Base-by-base conservation (phyloP, 2,888 invertebrate species). In the Poecilus cupreus region DNA sequence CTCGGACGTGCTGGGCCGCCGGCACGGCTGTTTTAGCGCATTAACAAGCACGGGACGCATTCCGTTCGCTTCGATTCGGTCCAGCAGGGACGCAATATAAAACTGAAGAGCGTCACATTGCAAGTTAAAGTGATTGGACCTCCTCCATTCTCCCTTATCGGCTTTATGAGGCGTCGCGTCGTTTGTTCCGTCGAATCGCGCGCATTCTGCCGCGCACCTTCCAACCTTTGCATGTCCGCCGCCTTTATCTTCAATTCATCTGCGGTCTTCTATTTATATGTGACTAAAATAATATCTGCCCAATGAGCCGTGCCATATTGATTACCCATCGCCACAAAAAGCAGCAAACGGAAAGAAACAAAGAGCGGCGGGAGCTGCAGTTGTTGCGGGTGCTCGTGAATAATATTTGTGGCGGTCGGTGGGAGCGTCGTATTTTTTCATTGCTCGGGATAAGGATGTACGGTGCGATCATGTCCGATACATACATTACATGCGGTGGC, bases 101-200 rank as follows among this genome's bases (percentile, higher is more conserved):
- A 82, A 79, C 74, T 79, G 82, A 82, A 82, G 72, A 82, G 82
- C 82, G 80, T 80, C 82, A 77, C 76, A 82, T 82, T 82, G 81
- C 81, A 79, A 81, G 82, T 81, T 85, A 85, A 86, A 86, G 86
- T 86, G 86, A 86, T 86, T 86, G 86, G 85, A 84, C 85, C 84
- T 84, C 83, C 85, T 84, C 81, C 79, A 81, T 81, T 82, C 81
- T 82, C 82, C 85, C 84, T 85, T 86, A 85, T 85, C 87, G 87
- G 86, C 85, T 87, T 88, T 87, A 87, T 88, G 87, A 87, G 86
- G 86, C 87, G 87, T 87, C 86, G 86, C 87, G 86, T 86, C 87
- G 86, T 87, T 87, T 87, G 86, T 87, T 87, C 86, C 86, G 83
- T 83, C 83, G 84, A 39, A 20, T 46, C 75, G 26, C 26, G 13